Conservation (phyloP, 2,888 invertebrate species). For the Pterobdella sp. region DNA sequence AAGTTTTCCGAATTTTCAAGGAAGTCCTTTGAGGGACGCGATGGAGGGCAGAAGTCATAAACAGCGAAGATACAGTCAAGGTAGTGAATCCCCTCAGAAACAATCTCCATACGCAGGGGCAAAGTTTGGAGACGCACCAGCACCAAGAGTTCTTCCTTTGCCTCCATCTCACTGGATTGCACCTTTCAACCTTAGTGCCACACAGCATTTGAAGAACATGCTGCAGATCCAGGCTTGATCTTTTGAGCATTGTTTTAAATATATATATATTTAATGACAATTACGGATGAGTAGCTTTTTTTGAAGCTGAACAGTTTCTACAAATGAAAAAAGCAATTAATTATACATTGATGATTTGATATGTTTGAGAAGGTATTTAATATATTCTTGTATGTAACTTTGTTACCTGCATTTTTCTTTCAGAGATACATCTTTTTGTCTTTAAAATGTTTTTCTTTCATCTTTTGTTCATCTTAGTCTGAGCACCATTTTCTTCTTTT, state of each 20-base stretch:
- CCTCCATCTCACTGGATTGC: slow-evolving; percentile 26
- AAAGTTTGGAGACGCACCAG: slow-evolving; percentile 24
- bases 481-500: neutral
- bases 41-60: neutral
- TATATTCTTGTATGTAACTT: too few species aligned
- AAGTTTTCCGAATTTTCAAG: neutral
- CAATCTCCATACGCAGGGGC: slow-evolving; percentile 21
- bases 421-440: too few species aligned
- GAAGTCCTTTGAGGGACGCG: neutral
- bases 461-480: neutral
- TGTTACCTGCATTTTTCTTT: too few species aligned
- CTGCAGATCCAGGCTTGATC: slow-evolving; percentile 21
- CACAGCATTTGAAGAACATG: slow-evolving; percentile 14
- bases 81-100: neutral
- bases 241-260: slow-evolving; percentile 2
- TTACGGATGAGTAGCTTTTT: too few species aligned
- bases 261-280: too few species aligned
- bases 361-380: too few species aligned
- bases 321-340: too few species aligned
- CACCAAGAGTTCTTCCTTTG: slow-evolving; percentile 16
- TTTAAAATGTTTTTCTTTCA: too few species aligned
- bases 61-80: neutral
- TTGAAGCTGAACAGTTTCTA: too few species aligned
- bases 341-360: too few species aligned
- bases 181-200: slow-evolving; percentile 8